phyloP scores from a whole-genome alignment of 2,888 invertebrate genomes.

The Mythimna vitellina region DNA sequence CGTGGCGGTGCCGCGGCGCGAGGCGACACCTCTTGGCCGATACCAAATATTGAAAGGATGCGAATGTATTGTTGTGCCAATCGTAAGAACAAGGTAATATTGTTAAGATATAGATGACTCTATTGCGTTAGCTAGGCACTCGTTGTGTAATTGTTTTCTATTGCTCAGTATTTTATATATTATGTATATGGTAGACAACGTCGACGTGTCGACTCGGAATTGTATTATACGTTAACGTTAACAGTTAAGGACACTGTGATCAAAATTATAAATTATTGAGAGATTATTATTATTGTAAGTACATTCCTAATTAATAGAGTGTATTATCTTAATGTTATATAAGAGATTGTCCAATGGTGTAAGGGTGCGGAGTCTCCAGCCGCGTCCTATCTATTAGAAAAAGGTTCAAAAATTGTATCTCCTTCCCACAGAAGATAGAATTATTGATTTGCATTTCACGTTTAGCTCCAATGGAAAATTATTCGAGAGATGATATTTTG shows the following conservation, averaged over 20 bases:
- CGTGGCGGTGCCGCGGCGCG: conserved; percentile 54
- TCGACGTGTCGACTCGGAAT: conserved; percentile 84
- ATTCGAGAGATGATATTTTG: conserved; percentile 88
- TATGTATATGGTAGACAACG: conserved; percentile 75
- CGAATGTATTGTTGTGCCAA: conserved; percentile 86
- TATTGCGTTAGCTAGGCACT: conserved; percentile 85
- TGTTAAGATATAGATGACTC: conserved; percentile 87
- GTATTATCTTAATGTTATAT: conserved; percentile 86
- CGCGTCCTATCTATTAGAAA: conserved; percentile 57
- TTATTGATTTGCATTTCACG: conserved; percentile 81
- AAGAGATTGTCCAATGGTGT: conserved; percentile 82
- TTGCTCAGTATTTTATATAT: conserved; percentile 90
- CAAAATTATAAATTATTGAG: conserved; percentile 91
- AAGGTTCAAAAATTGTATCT: conserved; percentile 79
- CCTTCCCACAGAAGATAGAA: conserved; percentile 74
- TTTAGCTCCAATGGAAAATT: conserved; percentile 79
- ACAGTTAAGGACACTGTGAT: conserved; percentile 90
- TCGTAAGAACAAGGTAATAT: conserved; percentile 87
- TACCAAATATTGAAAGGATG: conserved; percentile 88
- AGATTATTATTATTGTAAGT: conserved; percentile 90
- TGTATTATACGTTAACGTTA: conserved; percentile 89
- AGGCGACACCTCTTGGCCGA: conserved; percentile 66
- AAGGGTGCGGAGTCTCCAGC: conserved; percentile 30
- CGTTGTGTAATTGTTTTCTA: conserved; percentile 88
- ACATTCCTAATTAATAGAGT: conserved; percentile 89